A percentile compares a stretch with the other conserved stretches of the same genome.
Evolutionary conservation across 2,797 vertebrate genomes (phyloP).

Genomic region (Aeoliscus strigatus): DNA sequence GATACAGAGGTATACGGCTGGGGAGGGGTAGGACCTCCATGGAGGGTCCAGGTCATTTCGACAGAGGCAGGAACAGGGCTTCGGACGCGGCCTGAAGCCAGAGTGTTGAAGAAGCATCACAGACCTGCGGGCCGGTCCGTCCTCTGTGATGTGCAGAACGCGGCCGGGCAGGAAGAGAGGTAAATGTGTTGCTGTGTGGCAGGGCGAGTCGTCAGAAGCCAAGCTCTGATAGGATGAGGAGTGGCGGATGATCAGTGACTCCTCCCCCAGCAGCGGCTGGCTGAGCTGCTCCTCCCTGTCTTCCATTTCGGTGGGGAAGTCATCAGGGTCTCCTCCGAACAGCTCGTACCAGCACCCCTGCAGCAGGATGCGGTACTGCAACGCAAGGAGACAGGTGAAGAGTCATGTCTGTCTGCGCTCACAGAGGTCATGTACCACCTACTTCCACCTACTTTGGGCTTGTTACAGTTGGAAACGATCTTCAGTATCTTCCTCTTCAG

Average conservation of each 20-base stretch:
- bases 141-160: slow-evolving; percentile 86
- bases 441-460: slow-evolving; percentile 93
- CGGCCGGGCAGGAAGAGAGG: slow-evolving; percentile 86
- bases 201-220: slow-evolving; percentile 76
- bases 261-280: slow-evolving; percentile 88
- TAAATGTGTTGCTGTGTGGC: slow-evolving; percentile 75
- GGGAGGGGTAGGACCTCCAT: no score
- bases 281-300: slow-evolving; percentile 77
- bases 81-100: no score
- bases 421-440: no score
- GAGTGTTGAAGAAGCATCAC: no score
- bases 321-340: slow-evolving; percentile 85
- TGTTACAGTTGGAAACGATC: slow-evolving; percentile 90
- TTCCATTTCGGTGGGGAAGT: slow-evolving; percentile 88
- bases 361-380: slow-evolving; percentile 91
- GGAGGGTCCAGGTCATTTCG: no score
- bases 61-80: no score
- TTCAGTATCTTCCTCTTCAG: slow-evolving; percentile 87
- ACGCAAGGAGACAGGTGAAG: not conserved
- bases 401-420: no score
- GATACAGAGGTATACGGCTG: no score
- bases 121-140: slow-evolving; percentile 80
- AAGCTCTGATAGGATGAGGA: slow-evolving; percentile 82
- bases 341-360: slow-evolving; percentile 91
- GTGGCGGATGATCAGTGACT: slow-evolving; percentile 80